Evolutionary conservation across 2,888 invertebrate species (phyloP).

Genomic region (Sturmia bella): DNA sequence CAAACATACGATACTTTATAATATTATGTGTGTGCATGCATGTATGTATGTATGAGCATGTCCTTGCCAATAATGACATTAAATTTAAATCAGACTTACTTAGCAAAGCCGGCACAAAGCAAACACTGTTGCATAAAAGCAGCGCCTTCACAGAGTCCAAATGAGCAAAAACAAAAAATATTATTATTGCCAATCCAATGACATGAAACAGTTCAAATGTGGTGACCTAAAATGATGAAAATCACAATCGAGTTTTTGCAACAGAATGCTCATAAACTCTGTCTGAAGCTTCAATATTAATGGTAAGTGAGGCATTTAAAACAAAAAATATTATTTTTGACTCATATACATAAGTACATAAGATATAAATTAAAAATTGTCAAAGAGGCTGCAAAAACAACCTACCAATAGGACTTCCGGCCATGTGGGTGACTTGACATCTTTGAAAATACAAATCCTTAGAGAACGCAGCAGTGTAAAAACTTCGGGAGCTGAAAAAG

Average conservation of each 20-base stretch:
- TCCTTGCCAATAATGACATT: too few species aligned
- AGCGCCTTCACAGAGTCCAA: constrained; percentile 91
- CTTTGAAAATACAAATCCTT: constrained; percentile 89
- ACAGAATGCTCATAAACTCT: background rate
- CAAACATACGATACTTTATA: too few species aligned
- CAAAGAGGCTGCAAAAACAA: too few species aligned
- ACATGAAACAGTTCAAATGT: constrained; percentile 90
- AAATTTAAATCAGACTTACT: constrained; percentile 82
- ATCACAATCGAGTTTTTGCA: constrained; percentile 1
- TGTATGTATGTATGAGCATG: too few species aligned
- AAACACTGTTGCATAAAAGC: constrained; percentile 92
- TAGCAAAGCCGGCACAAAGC: constrained; percentile 90
- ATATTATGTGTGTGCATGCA: too few species aligned
- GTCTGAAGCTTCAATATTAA: too few species aligned
- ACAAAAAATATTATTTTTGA: too few species aligned
- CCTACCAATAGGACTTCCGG: constrained; percentile 84
- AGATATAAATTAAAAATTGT: too few species aligned
- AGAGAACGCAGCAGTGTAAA: constrained; percentile 87
- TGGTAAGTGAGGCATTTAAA: too few species aligned
- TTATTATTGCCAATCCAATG: constrained; percentile 88
- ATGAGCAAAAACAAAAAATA: constrained; percentile 89
- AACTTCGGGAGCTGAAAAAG: constrained; percentile 89
- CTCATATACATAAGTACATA: background rate
- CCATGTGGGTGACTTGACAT: constrained; percentile 84
- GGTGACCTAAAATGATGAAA: constrained; percentile 82